A percentile compares a stretch with the other conserved stretches of the same genome.
Conservation (phyloP, 2,113 vertebrate species). For the Isurus oxyrinchus region DNA sequence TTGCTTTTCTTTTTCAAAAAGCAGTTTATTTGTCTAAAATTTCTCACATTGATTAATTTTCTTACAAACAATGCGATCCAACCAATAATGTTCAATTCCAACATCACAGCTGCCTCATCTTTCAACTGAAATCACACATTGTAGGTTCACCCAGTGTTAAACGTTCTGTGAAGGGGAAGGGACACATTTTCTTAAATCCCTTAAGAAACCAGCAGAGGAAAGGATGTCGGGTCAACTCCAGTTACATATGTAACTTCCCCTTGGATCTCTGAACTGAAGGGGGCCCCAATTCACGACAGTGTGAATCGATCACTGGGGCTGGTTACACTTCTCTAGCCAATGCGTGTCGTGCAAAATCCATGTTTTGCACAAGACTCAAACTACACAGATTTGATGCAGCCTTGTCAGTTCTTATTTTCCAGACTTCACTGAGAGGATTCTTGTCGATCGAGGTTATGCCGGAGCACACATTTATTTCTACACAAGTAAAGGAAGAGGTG, state of each 20-base stretch:
- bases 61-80: background rate
- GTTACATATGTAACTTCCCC: background rate
- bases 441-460: background rate
- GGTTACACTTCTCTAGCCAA: background rate
- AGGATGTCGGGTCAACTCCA: background rate
- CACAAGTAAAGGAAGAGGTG: background rate
- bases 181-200: background rate
- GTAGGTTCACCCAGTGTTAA: background rate
- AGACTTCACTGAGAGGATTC: background rate
- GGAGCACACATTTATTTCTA: background rate
- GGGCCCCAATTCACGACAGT: background rate
- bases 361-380: background rate
- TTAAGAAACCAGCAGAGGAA: background rate
- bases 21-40: background rate
- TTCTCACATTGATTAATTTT: background rate
- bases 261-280: background rate
- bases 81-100: background rate
- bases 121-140: background rate
- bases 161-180: background rate
- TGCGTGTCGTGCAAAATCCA: background rate
- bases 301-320: background rate
- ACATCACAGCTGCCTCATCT: background rate
- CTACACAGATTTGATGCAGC: too few species aligned
- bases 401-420: background rate
- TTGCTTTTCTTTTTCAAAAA: background rate